A percentile compares a stretch with the other conserved stretches of the same genome.
phyloP scores from a whole-genome alignment of 2,888 invertebrate species.

The Thereva unica region DNA sequence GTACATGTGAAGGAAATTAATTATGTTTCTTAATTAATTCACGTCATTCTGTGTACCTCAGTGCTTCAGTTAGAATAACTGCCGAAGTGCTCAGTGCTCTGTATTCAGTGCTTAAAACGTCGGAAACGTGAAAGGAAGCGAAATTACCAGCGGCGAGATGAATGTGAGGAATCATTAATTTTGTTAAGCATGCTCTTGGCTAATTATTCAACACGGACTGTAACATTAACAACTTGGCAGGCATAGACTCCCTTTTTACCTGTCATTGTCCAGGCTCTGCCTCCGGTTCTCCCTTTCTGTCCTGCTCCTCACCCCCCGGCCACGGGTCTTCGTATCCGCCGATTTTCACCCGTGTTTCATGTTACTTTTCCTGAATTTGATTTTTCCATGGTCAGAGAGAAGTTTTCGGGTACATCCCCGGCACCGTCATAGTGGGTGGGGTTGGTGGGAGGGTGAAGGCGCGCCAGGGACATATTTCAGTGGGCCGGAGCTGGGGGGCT shows the following conservation, averaged over 20 bases:
- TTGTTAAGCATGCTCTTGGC: conserved; percentile 25
- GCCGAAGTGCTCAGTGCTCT: conserved; percentile 20
- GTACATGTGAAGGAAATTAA: conserved; percentile 28
- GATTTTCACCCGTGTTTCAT: too few relatives aligned
- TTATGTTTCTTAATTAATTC: conserved; percentile 35
- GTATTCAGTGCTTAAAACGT: conserved; percentile 5
- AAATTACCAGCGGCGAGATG: conserved; percentile 21
- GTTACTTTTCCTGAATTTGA: too few relatives aligned
- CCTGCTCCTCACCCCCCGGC: too few relatives aligned
- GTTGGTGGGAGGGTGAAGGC: background rate
- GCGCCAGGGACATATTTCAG: background rate
- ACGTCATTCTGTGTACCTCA: conserved; percentile 21
- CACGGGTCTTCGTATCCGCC: too few relatives aligned
- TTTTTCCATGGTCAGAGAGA: too few relatives aligned
- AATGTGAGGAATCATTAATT: conserved; percentile 31
- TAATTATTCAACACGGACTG: conserved; percentile 19
- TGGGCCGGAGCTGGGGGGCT: background rate
- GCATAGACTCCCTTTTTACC: background rate
- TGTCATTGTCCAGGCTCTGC: conserved; percentile 7
- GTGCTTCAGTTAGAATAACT: conserved; percentile 2
- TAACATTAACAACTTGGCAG: background rate
- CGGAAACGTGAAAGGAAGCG: conserved; percentile 22
- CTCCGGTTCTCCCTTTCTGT: background rate
- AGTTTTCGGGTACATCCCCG: too few relatives aligned
- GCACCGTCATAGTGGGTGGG: background rate